Evolutionary conservation across 2,113 vertebrate species (phyloP).

Genomic region (Alethe castanea): DNA sequence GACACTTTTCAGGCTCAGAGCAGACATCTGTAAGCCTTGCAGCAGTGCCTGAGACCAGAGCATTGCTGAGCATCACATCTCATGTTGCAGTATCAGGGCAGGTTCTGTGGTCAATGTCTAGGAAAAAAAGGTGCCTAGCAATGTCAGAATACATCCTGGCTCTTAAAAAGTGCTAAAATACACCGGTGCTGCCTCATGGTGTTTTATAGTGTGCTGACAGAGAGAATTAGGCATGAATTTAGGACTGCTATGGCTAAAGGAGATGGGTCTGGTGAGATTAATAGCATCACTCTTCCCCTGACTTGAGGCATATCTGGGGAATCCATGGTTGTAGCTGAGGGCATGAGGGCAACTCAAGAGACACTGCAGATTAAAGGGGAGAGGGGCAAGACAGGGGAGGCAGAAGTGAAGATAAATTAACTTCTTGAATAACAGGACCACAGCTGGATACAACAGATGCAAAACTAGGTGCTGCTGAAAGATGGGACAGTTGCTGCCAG

Average conservation of each 20-base stretch:
- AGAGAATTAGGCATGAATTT: background rate
- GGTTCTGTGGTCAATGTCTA: rapidly evolving
- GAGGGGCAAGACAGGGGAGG: rapidly evolving
- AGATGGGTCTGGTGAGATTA: background rate
- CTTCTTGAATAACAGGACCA: background rate
- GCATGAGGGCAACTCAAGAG: background rate
- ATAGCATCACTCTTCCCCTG: background rate
- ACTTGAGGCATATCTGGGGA: background rate
- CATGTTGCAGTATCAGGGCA: rapidly evolving
- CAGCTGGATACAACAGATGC: background rate
- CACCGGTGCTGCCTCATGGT: background rate
- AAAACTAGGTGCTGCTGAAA: background rate
- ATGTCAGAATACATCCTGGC: background rate
- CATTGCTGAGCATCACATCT: rapidly evolving
- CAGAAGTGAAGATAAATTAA: background rate
- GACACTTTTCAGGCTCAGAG: background rate
- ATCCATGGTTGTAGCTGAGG: background rate
- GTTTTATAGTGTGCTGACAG: background rate
- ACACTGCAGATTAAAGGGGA: background rate
- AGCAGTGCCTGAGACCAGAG: background rate
- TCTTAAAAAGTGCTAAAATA: background rate
- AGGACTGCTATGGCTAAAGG: background rate
- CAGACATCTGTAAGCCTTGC: background rate
- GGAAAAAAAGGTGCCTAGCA: rapidly evolving
- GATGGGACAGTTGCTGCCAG: background rate